A percentile compares a stretch with the other conserved stretches of the same genome.
Evolutionary conservation across 2,113 vertebrate genomes (phyloP).

Genomic region (Petromus typicus): DNA sequence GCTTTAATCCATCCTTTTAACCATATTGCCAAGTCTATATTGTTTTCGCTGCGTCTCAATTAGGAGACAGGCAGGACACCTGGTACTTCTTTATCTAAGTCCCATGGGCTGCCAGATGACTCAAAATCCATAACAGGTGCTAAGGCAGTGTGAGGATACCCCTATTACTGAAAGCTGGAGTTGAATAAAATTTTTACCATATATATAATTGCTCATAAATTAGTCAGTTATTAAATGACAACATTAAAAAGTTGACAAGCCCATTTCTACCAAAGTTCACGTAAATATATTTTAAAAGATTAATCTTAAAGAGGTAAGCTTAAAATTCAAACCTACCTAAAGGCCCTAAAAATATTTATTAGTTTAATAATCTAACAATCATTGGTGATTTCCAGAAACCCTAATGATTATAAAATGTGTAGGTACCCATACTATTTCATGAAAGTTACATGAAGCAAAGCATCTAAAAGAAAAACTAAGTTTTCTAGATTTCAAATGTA

Average conservation of each 20-base stretch:
- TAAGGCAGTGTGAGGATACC: constrained; percentile 86
- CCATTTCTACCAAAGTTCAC: constrained; percentile 67
- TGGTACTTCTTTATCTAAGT: constrained; percentile 90
- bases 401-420: constrained; percentile 44
- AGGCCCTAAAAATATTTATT: constrained; percentile 64
- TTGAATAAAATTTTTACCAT: constrained; percentile 86
- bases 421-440: not conserved
- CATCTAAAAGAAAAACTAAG: constrained; percentile 54
- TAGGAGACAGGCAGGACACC: constrained; percentile 90
- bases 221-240: constrained; percentile 86
- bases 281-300: constrained; percentile 78
- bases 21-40: constrained; percentile 88
- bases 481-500: constrained; percentile 64
- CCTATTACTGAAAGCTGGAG: constrained; percentile 85
- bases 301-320: constrained; percentile 68
- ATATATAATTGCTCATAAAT: constrained; percentile 84
- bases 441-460: constrained; percentile 58
- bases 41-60: constrained; percentile 90
- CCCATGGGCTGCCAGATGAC: constrained; percentile 90
- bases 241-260: constrained; percentile 79
- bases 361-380: constrained; percentile 71
- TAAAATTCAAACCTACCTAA: constrained; percentile 69
- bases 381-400: constrained; percentile 48
- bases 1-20: constrained; percentile 88
- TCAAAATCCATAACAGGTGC: constrained; percentile 91